Percentiles rank a stretch among this genome's conserved stretches.
These are phyloP conservation scores for Diglossa cyanea DNA, from an alignment of 2,797 vertebrate species.

Conservation along the genomic window DNA sequence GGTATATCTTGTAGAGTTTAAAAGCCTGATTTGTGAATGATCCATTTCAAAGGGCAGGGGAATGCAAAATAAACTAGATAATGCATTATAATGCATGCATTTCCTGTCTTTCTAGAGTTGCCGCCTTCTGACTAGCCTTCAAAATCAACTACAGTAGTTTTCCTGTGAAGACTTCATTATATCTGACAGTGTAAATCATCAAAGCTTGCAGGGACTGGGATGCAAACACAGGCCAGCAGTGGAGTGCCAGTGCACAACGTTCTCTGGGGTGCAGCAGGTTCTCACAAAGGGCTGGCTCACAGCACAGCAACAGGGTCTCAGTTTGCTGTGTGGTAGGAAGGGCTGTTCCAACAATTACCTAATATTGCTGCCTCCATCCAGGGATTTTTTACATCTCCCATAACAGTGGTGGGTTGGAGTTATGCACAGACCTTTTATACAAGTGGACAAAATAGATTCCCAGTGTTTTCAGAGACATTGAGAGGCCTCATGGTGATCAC, in stretches of 20 bases:
- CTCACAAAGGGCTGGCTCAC: background rate
- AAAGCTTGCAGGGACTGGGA: background rate
- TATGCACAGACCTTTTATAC: background rate
- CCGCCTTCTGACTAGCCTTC: background rate
- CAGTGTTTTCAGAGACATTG: background rate
- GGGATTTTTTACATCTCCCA: background rate
- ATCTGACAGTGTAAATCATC: background rate
- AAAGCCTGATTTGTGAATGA: background rate
- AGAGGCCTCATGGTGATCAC: background rate
- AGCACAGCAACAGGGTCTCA: background rate
- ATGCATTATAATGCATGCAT: background rate
- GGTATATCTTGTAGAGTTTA: background rate
- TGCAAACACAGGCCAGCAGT: background rate
- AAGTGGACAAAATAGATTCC: background rate
- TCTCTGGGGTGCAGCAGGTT: background rate
- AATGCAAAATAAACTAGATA: background rate
- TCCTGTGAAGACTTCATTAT: background rate
- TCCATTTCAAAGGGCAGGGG: background rate
- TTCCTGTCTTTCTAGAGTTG: background rate
- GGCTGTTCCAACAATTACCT: background rate
- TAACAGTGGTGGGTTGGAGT: background rate
- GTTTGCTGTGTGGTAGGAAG: background rate
- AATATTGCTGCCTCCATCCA: background rate
- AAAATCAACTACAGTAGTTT: background rate
- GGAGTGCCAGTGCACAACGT: background rate